Percentiles rank a stretch among this genome's conserved stretches.
Evolutionary conservation across 2,797 vertebrate genomes (phyloP).

Genomic region (Macropodus opercularis): DNA sequence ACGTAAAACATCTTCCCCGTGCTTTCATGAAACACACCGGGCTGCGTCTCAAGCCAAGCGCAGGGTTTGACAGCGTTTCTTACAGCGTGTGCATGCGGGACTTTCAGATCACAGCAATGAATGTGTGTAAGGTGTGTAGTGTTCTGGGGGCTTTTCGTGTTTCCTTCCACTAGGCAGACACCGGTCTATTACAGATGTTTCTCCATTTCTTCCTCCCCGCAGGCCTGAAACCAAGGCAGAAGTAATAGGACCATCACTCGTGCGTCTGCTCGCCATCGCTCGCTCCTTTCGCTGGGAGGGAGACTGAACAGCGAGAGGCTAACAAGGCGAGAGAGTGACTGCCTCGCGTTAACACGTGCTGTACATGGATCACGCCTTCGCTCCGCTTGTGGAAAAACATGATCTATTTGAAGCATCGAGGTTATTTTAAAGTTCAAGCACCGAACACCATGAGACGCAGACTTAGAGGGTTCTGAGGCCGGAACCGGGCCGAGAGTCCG

Average conservation of each 20-base stretch:
- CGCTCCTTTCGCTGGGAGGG: constrained; percentile 9
- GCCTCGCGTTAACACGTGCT: neutral
- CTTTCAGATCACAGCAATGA: constrained; percentile 34
- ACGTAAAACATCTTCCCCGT: constrained; percentile 23
- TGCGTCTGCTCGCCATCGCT: constrained; percentile 21
- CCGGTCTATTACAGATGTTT: constrained; percentile 35
- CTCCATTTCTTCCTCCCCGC: constrained; percentile 19
- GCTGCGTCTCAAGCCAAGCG: constrained; percentile 31
- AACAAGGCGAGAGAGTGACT: constrained; percentile 7
- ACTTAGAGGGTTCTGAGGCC: too few relatives aligned
- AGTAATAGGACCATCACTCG: constrained; percentile 57
- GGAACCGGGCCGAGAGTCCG: constrained; percentile 5
- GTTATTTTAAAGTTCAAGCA: too few relatives aligned
- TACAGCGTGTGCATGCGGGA: too few relatives aligned
- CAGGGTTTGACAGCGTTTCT: constrained; percentile 33
- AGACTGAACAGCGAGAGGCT: constrained; percentile 29
- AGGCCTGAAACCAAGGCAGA: constrained; percentile 47
- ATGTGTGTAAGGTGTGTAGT: constrained; percentile 16
- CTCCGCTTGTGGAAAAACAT: neutral
- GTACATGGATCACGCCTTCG: neutral
- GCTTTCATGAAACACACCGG: constrained; percentile 21
- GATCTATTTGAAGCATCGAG: too few relatives aligned
- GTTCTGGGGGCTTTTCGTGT: constrained; percentile 24
- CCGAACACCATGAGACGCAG: too few relatives aligned
- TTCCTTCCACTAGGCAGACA: constrained; percentile 27